These are phyloP conservation scores for Callithrix jacchus DNA, from an alignment of 2,113 vertebrate species.

Conservation along the genomic window DNA sequence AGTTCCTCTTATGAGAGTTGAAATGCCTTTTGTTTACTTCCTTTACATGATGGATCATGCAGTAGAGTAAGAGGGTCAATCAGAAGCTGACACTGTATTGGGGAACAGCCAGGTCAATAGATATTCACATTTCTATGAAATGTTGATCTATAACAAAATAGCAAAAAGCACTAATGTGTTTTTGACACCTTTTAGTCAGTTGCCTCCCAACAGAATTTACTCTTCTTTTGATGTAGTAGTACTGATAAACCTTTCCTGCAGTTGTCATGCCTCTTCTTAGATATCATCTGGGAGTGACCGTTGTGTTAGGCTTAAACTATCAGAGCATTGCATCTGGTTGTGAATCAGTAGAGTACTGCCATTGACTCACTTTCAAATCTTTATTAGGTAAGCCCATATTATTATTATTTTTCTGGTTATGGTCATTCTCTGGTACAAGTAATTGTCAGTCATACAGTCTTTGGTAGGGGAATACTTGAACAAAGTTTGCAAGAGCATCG, in stretches of 20 bases:
- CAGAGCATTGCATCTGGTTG: background rate
- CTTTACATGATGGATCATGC: background rate
- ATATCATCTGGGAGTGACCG: slow-evolving; percentile 24
- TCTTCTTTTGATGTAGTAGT: slow-evolving; percentile 21
- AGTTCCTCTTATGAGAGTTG: background rate
- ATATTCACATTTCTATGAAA: slow-evolving; percentile 50
- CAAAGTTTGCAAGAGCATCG: slow-evolving; percentile 8
- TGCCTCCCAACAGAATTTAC: background rate
- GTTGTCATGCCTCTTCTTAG: background rate
- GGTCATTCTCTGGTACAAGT: slow-evolving; percentile 1
- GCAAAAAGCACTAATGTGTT: background rate
- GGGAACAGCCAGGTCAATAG: background rate
- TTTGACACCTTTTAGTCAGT: background rate
- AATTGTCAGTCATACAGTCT: background rate
- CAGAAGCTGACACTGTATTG: background rate
- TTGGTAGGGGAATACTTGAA: slow-evolving; percentile 3
- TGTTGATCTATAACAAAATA: slow-evolving; percentile 5
- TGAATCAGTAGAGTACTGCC: background rate
- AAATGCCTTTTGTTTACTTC: slow-evolving; percentile 45
- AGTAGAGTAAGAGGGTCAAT: background rate
- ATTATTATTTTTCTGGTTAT: background rate
- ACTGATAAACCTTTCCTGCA: background rate
- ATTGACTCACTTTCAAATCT: background rate
- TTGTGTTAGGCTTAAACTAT: background rate
- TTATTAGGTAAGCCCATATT: background rate